phyloP scores from a whole-genome alignment of 1,140 invertebrate genomes.

The Arion vulgaris region DNA sequence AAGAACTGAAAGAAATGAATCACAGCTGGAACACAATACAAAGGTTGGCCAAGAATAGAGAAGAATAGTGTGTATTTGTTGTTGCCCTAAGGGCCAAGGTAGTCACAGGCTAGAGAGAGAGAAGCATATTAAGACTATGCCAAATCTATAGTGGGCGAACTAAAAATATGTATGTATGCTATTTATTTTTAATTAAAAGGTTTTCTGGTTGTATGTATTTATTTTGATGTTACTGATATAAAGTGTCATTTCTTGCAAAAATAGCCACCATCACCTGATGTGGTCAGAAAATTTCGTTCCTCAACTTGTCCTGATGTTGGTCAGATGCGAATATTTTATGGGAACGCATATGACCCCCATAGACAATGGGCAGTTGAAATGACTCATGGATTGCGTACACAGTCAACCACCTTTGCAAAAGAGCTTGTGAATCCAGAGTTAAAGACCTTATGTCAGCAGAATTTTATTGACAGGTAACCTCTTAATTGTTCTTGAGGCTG shows the following conservation, averaged over 20 bases:
- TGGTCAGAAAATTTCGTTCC: conserved; percentile 66
- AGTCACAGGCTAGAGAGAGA: too few species aligned
- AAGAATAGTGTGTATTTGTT: too few species aligned
- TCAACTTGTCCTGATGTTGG: conserved; percentile 67
- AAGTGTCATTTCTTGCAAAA: not conserved
- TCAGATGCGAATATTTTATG: conserved; percentile 68
- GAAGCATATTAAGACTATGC: too few species aligned
- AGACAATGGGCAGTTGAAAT: conserved; percentile 66
- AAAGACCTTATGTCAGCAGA: conserved; percentile 67
- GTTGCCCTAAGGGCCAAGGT: too few species aligned
- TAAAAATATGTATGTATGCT: too few species aligned
- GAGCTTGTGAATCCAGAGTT: conserved; percentile 68
- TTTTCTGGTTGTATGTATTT: too few species aligned
- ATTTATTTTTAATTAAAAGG: too few species aligned
- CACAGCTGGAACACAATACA: too few species aligned
- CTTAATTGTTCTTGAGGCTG: not conserved
- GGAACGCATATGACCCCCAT: conserved; percentile 69
- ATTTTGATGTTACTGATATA: too few species aligned
- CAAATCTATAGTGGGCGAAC: too few species aligned
- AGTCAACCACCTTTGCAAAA: conserved; percentile 55
- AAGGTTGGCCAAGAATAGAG: too few species aligned
- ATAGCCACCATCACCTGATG: conserved; percentile 66
- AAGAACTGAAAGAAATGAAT: too few species aligned
- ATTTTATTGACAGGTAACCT: conserved; percentile 50
- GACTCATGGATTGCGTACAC: conserved; percentile 68